A percentile compares a stretch with the other conserved stretches of the same genome.
Conservation (phyloP, 2,113 vertebrate genomes). For the Canis aureus region DNA sequence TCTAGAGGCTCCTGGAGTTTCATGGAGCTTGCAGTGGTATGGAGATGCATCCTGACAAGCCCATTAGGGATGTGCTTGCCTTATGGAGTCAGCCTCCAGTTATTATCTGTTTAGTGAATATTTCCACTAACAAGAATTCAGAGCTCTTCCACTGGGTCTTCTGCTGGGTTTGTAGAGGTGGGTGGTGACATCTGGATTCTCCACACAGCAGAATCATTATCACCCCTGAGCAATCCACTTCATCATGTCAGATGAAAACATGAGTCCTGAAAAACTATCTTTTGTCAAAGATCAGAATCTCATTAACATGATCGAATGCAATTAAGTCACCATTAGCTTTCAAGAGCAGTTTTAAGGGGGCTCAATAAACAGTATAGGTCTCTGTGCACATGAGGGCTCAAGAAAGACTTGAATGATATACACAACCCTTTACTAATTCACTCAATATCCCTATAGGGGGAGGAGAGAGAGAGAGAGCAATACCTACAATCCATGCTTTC, state of each 20-base stretch:
- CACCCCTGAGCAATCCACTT: neutral
- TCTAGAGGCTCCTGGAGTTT: neutral
- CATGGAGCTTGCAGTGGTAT: rapidly evolving
- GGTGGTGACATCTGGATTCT: neutral
- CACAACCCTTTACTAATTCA: neutral
- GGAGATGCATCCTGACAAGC: neutral
- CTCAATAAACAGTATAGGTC: neutral
- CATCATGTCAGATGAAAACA: neutral
- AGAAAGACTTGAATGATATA: neutral
- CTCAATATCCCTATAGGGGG: neutral
- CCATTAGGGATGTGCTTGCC: rapidly evolving
- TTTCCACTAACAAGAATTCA: neutral
- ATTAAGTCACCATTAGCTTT: constrained; percentile 37
- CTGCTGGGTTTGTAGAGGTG: neutral
- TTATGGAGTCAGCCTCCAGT: neutral
- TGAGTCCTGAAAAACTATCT: neutral
- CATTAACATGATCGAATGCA: constrained; percentile 23
- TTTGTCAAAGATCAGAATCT: constrained; percentile 4
- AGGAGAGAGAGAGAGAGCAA: neutral
- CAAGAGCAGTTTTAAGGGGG: neutral
- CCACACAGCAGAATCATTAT: neutral
- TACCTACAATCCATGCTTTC: neutral
- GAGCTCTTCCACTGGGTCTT: neutral
- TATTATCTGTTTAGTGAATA: neutral
- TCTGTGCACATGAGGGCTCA: neutral